Evolutionary conservation across 1,140 invertebrate genomes (phyloP).

Genomic region (Cyphomyrmex costatus): DNA sequence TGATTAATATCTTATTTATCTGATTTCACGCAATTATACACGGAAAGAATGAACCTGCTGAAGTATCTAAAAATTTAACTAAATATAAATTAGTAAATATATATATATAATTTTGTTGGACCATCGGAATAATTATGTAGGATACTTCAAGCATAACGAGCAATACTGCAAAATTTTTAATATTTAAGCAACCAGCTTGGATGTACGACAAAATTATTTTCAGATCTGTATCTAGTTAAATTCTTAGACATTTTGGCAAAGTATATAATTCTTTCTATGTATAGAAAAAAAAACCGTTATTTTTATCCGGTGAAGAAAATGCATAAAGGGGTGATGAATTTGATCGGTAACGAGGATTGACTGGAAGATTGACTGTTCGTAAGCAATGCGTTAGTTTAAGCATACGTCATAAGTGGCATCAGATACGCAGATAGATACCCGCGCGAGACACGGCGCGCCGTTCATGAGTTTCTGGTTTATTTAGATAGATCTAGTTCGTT

Average conservation of each 20-base stretch:
- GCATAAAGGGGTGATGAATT: slow-evolving; percentile 8
- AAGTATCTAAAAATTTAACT: too few species aligned
- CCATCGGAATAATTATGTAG: too few species aligned
- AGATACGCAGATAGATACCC: slow-evolving; percentile 66
- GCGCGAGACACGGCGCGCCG: slow-evolving; percentile 58
- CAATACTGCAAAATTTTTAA: too few species aligned
- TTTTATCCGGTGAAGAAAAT: neutral
- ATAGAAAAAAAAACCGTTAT: neutral
- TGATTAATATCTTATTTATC: neutral
- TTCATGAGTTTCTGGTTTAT: slow-evolving; percentile 50
- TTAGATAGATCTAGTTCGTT: slow-evolving; percentile 60
- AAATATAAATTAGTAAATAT: too few species aligned
- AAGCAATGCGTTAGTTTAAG: slow-evolving; percentile 37
- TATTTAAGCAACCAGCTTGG: too few species aligned
- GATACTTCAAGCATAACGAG: too few species aligned
- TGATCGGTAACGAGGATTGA: slow-evolving; percentile 40
- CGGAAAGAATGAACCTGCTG: too few species aligned
- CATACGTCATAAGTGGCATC: slow-evolving; percentile 61
- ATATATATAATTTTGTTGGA: too few species aligned
- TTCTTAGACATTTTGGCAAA: too few species aligned
- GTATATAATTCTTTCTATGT: too few species aligned
- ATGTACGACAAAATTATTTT: too few species aligned
- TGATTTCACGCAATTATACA: neutral
- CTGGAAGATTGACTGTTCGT: slow-evolving; percentile 23
- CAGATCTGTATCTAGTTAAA: too few species aligned